These are phyloP conservation scores for Synergus laeviventris DNA, from an alignment of 2,888 invertebrate species.

Conservation along the genomic window DNA sequence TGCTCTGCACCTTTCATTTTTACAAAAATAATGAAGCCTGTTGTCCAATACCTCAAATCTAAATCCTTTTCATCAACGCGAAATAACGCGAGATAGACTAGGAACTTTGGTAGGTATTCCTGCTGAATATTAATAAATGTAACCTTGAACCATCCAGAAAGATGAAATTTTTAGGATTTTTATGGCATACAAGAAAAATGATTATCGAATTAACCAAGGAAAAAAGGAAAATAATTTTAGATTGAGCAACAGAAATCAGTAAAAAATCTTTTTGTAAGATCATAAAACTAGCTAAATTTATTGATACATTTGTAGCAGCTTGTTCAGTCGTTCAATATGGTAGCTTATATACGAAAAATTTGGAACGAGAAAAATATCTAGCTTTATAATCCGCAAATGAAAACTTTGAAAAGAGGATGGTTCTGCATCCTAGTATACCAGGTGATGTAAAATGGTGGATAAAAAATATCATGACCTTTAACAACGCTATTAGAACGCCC, in stretches of 20 bases:
- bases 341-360: constrained; percentile 38
- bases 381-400: constrained; percentile 38
- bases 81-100: too few relatives aligned
- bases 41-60: too few relatives aligned
- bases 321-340: constrained; percentile 49
- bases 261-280: constrained; percentile 40
- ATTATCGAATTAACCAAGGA: constrained; percentile 22
- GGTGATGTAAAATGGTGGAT: constrained; percentile 50
- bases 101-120: too few relatives aligned
- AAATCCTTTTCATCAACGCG: too few relatives aligned
- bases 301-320: constrained; percentile 42
- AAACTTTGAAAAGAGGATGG: constrained; percentile 47
- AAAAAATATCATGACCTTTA: constrained; percentile 31
- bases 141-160: too few relatives aligned
- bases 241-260: neutral
- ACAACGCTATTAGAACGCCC: constrained; percentile 41
- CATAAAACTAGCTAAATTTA: constrained; percentile 45
- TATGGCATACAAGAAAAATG: constrained; percentile 40
- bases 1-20: too few relatives aligned
- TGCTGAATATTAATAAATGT: too few relatives aligned
- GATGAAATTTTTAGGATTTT: constrained; percentile 46
- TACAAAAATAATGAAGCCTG: too few relatives aligned
- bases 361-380: constrained; percentile 44
- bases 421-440: neutral
- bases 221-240: too few relatives aligned